Evolutionary conservation across 2,888 invertebrate species (phyloP).

Genomic region (Willowsia nigromaculata): DNA sequence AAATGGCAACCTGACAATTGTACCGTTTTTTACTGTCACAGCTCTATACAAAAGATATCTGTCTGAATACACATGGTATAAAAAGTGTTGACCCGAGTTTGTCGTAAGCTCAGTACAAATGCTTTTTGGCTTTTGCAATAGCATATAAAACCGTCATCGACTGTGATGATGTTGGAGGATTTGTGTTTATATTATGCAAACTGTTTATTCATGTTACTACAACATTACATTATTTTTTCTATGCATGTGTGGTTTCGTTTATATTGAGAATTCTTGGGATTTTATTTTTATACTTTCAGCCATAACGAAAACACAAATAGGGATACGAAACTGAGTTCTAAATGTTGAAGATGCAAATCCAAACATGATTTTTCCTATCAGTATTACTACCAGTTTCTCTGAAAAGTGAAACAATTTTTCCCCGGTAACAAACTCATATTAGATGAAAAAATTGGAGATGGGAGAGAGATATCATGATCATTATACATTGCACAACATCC

Average conservation of each 20-base stretch:
- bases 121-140: neutral
- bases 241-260: neutral
- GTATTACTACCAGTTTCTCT: neutral
- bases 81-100: neutral
- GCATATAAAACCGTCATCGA: neutral
- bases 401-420: conserved; percentile 21
- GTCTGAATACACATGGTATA: neutral
- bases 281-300: neutral
- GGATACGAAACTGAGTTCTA: neutral
- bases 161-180: neutral
- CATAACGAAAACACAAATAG: neutral
- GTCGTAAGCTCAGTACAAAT: neutral
- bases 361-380: neutral
- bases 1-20: neutral
- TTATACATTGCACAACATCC: neutral
- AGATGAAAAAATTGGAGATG: conserved; percentile 22
- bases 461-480: conserved; percentile 33
- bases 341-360: neutral
- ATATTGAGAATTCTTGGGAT: neutral
- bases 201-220: neutral
- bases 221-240: neutral
- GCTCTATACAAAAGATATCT: neutral
- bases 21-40: neutral
- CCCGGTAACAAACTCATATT: conserved; percentile 12
- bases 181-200: neutral